phyloP scores from a whole-genome alignment of 1,140 invertebrate species.

The Drosophila teissieri region DNA sequence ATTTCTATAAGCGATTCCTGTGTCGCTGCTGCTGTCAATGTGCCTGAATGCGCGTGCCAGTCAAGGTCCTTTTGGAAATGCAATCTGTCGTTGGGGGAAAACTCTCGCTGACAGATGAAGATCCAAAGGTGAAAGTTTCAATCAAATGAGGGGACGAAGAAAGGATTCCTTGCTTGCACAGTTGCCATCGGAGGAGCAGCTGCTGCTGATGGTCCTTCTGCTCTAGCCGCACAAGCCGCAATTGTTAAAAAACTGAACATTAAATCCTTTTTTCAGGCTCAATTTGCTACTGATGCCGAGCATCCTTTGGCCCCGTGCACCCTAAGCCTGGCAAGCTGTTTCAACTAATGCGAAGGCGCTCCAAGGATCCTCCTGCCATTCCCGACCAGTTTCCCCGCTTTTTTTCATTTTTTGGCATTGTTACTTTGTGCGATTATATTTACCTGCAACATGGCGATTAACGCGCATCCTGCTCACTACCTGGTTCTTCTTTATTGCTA shows the following conservation, averaged over 20 bases:
- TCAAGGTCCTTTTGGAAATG: slow-evolving; percentile 39
- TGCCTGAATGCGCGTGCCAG: slow-evolving; percentile 47
- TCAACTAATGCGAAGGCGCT: slow-evolving; percentile 49
- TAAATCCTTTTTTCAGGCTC: slow-evolving; percentile 69
- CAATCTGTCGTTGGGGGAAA: slow-evolving; percentile 17
- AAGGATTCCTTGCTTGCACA: slow-evolving; percentile 42
- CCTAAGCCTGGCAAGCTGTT: slow-evolving; percentile 66
- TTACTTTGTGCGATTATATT: slow-evolving; percentile 67
- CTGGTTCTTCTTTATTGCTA: slow-evolving; percentile 42
- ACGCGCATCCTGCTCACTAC: slow-evolving; percentile 52
- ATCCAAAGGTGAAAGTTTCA: slow-evolving; percentile 64
- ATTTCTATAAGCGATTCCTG: slow-evolving; percentile 22
- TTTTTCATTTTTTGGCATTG: slow-evolving; percentile 41
- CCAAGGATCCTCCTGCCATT: slow-evolving; percentile 31
- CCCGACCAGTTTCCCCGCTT: neutral
- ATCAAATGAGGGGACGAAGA: slow-evolving; percentile 36
- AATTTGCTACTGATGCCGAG: slow-evolving; percentile 54
- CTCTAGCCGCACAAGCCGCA: slow-evolving; percentile 53
- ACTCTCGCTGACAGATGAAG: slow-evolving; percentile 43
- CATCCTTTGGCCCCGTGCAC: slow-evolving; percentile 32
- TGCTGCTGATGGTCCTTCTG: too few species aligned
- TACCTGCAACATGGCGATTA: slow-evolving; percentile 69
- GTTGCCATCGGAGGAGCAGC: slow-evolving; percentile 29
- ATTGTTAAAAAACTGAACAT: slow-evolving; percentile 62
- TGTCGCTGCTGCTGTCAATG: slow-evolving; percentile 39